Evolutionary conservation across 2,113 vertebrate species (phyloP).

Genomic region (Pseudolaguvia tuberculata): DNA sequence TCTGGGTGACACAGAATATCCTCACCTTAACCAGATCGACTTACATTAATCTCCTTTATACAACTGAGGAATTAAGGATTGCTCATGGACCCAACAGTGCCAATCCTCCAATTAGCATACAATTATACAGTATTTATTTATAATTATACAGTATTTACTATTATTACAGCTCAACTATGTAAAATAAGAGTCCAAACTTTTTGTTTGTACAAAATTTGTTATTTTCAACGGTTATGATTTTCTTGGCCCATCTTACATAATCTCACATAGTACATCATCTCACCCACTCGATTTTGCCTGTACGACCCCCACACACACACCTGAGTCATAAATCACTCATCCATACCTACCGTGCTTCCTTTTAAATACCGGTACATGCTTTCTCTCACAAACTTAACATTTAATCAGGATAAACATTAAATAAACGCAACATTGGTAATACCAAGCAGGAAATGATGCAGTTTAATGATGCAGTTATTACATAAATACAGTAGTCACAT

Average conservation of each 20-base stretch:
- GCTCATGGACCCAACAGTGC: no score
- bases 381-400: not conserved
- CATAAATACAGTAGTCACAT: not conserved
- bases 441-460: not conserved
- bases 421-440: not conserved
- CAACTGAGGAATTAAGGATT: no score
- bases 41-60: no score
- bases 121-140: no score
- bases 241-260: conserved; percentile 12
- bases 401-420: not conserved
- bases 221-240: not conserved
- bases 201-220: no score
- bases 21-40: no score
- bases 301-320: conserved; percentile 15
- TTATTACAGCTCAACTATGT: no score
- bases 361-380: not conserved
- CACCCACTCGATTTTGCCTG: not conserved
- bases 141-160: no score
- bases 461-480: conserved; percentile 23
- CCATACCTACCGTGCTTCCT: not conserved
- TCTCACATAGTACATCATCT: conserved; percentile 14
- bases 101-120: no score
- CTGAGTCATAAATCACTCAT: conserved; percentile 26
- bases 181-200: no score
- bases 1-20: no score